These are phyloP conservation scores for Steromphala cineraria DNA, from an alignment of 2,888 invertebrate species.

Conservation along the genomic window DNA sequence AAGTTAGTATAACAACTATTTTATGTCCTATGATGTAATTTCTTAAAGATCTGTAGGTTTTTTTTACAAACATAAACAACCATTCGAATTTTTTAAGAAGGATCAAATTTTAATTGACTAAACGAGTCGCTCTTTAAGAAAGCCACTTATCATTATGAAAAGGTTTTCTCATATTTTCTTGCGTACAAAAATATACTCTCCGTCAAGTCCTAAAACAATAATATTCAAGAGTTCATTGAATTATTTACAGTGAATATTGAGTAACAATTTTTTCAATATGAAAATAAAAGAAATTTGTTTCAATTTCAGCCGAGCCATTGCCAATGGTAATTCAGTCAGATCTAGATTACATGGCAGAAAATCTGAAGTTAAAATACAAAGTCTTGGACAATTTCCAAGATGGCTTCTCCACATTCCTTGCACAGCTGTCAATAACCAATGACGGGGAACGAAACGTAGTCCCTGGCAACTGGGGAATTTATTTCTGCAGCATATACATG, in stretches of 20 bases:
- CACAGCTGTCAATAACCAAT: constrained; percentile 43
- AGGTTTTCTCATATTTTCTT: too few relatives aligned
- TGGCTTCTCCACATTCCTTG: constrained; percentile 31
- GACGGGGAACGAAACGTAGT: constrained; percentile 36
- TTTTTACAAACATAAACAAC: too few relatives aligned
- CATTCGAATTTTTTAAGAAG: too few relatives aligned
- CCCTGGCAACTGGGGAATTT: constrained; percentile 59
- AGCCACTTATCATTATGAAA: too few relatives aligned
- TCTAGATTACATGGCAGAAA: constrained; percentile 53
- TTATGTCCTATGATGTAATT: not conserved
- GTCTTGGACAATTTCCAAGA: constrained; percentile 43
- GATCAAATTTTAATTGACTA: too few relatives aligned
- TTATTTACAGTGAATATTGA: too few relatives aligned
- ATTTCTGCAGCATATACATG: constrained; percentile 43
- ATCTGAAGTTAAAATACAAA: constrained; percentile 42
- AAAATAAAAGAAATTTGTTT: not conserved
- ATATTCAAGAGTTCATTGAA: too few relatives aligned
- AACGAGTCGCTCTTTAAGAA: too few relatives aligned
- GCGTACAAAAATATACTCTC: too few relatives aligned
- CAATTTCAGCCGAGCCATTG: not conserved
- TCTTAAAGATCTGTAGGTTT: not conserved
- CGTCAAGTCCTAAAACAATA: too few relatives aligned
- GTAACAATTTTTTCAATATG: not conserved
- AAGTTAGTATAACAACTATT: not conserved
- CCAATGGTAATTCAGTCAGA: constrained; percentile 41